phyloP scores from a whole-genome alignment of 2,797 vertebrate genomes.

The Amphiprion clarkii region DNA sequence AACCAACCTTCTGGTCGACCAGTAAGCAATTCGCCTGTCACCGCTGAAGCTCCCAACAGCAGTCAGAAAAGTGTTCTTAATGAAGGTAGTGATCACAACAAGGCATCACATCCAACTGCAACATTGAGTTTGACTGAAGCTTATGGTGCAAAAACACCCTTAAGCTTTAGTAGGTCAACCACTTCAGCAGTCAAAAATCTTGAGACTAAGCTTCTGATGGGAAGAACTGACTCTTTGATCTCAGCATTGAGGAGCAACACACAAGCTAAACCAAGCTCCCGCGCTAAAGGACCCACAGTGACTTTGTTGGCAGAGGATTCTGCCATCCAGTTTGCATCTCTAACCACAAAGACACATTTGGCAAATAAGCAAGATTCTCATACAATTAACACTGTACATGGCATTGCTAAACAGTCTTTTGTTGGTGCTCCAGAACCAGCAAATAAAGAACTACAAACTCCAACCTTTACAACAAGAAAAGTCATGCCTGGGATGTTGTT shows the following conservation, averaged over 20 bases:
- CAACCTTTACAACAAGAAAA: conserved; percentile 1
- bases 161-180: conserved; percentile 11
- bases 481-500: conserved; percentile 9
- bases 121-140: conserved; percentile 42
- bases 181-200: conserved; percentile 40
- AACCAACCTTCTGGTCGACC: conserved; percentile 25
- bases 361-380: conserved; percentile 25
- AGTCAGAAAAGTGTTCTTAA: conserved; percentile 26
- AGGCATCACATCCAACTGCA: conserved; percentile 45
- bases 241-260: conserved; percentile 38
- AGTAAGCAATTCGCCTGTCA: conserved; percentile 35
- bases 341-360: conserved; percentile 26
- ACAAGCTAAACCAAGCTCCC: conserved; percentile 22
- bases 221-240: conserved; percentile 55
- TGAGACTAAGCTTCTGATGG: conserved; percentile 37
- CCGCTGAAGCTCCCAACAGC: conserved; percentile 27
- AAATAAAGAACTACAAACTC: conserved; percentile 14
- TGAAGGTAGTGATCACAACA: conserved; percentile 38
- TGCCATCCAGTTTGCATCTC: conserved; percentile 30
- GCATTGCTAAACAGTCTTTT: conserved; percentile 40
- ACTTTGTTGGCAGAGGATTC: conserved; percentile 43
- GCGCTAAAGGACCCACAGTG: conserved; percentile 22
- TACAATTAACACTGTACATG: conserved; percentile 26
- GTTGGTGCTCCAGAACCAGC: conserved; percentile 20
- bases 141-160: conserved; percentile 20